A percentile compares a stretch with the other conserved stretches of the same genome.
phyloP scores from a whole-genome alignment of 2,113 vertebrate species.

The Procavia capensis region DNA sequence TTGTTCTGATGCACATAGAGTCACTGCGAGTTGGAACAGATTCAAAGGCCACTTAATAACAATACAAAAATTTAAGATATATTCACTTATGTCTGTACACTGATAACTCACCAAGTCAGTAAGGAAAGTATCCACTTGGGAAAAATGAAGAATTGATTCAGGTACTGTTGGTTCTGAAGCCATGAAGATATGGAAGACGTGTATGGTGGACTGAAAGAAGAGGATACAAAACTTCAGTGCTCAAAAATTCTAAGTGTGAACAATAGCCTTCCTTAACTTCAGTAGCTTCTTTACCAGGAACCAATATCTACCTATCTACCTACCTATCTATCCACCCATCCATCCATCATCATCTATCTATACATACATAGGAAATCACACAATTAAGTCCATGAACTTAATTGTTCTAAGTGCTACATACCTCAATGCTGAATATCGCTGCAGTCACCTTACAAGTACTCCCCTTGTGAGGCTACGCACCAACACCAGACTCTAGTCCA shows the following conservation, averaged over 20 bases:
- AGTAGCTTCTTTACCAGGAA: background rate
- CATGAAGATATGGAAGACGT: background rate
- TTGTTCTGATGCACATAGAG: too few relatives aligned
- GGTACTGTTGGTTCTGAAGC: background rate
- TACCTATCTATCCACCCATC: background rate
- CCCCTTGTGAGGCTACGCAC: too few relatives aligned
- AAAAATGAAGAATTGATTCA: background rate
- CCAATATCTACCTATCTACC: background rate
- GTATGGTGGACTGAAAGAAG: background rate
- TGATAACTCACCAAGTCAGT: background rate
- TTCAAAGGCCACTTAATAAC: too few relatives aligned
- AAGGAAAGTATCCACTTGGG: background rate
- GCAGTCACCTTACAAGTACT: too few relatives aligned
- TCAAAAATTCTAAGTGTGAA: background rate
- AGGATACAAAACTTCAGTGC: background rate
- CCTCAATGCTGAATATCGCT: too few relatives aligned
- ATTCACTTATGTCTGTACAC: background rate
- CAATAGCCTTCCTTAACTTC: background rate
- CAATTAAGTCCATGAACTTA: too few relatives aligned
- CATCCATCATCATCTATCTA: too few relatives aligned
- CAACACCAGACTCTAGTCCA: too few relatives aligned
- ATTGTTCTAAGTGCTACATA: too few relatives aligned
- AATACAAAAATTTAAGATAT: too few relatives aligned
- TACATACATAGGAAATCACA: too few relatives aligned
- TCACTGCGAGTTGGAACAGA: too few relatives aligned